Evolutionary conservation across 2,797 vertebrate species (phyloP).

Genomic region (Alca torda): DNA sequence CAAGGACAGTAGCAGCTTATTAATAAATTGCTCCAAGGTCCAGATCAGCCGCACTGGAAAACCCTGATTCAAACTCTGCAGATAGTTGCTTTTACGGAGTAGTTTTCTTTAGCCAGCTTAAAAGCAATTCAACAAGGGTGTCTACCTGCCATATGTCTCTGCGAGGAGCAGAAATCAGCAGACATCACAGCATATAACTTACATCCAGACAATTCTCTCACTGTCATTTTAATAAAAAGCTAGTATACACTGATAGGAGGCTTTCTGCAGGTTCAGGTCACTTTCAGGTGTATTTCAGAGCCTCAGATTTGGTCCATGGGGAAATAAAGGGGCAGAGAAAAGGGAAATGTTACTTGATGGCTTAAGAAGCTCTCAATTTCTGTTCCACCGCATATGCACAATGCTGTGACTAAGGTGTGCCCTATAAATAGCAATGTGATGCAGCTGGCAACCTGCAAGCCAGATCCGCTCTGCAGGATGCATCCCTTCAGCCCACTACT

Average conservation of each 20-base stretch:
- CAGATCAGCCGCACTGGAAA: background rate
- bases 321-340: background rate
- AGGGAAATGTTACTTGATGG: rapidly evolving
- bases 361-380: background rate
- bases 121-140: background rate
- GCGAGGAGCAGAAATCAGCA: background rate
- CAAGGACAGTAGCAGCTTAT: background rate
- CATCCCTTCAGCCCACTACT: background rate
- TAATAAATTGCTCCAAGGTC: conserved; percentile 34
- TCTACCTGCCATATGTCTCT: background rate
- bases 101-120: background rate
- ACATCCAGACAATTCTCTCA: background rate
- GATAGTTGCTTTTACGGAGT: background rate
- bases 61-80: background rate
- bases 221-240: background rate
- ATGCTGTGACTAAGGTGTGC: background rate
- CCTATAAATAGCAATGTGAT: background rate
- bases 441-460: background rate
- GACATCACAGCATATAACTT: background rate
- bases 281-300: background rate
- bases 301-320: background rate
- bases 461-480: background rate
- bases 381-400: background rate
- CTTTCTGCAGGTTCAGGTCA: background rate
- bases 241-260: background rate